Evolutionary conservation across 2,113 vertebrate genomes (phyloP).

Genomic region (Ailurus styani): DNA sequence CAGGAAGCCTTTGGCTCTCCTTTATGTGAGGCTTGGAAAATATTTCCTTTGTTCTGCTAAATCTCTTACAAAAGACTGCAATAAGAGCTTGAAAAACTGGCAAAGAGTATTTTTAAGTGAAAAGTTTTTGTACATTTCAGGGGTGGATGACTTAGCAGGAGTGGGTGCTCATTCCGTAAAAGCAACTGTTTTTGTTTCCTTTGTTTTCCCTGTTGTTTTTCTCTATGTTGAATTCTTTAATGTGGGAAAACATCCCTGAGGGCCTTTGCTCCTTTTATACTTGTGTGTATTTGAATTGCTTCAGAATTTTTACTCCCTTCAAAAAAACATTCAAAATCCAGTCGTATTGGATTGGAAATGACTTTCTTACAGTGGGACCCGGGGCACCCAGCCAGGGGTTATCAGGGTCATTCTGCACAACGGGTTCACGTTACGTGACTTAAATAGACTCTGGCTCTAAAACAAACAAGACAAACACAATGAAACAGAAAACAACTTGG

Average conservation of each 20-base stretch:
- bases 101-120: conserved; percentile 24
- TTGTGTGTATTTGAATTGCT: conserved; percentile 20
- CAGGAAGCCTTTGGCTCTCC: background rate
- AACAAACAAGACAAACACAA: background rate
- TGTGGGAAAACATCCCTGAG: background rate
- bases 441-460: background rate
- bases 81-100: background rate
- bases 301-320: background rate
- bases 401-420: background rate
- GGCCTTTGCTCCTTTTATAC: background rate
- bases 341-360: no score
- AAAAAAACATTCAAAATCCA: conserved; percentile 19
- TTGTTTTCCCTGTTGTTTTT: background rate
- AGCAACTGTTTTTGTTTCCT: conserved; percentile 18
- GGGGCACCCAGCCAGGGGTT: background rate
- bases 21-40: background rate
- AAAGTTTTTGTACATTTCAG: background rate
- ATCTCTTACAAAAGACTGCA: background rate
- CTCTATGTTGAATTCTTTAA: background rate
- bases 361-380: background rate
- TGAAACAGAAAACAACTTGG: background rate
- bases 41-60: background rate
- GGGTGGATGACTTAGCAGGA: background rate
- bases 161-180: background rate
- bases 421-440: background rate